phyloP scores from a whole-genome alignment of 2,113 vertebrate species.

The Pollimyrus isidori region DNA sequence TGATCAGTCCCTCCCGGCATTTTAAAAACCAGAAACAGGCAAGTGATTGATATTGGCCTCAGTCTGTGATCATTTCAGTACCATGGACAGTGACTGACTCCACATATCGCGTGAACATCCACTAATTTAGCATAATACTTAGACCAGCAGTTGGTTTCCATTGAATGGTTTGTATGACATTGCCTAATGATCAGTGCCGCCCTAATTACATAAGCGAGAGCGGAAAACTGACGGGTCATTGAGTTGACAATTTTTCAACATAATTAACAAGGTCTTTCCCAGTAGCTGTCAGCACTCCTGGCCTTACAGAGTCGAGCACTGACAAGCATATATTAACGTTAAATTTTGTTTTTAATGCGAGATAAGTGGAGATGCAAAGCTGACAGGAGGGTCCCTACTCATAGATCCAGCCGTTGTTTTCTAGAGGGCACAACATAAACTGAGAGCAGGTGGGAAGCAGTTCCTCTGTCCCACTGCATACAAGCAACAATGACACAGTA shows the following conservation, averaged over 20 bases:
- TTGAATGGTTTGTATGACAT: not conserved
- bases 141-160: not conserved
- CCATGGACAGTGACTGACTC: not conserved
- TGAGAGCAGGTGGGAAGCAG: not conserved
- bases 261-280: not conserved
- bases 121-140: not conserved
- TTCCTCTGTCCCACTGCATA: not conserved
- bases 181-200: not conserved
- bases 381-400: conserved; percentile 31
- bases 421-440: not conserved
- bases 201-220: not conserved
- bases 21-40: not conserved
- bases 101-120: not conserved
- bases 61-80: not conserved
- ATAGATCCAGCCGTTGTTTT: conserved; percentile 35
- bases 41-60: not conserved
- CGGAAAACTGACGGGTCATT: not conserved
- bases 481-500: not conserved
- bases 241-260: not conserved
- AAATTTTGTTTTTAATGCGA: conserved; percentile 45
- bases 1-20: not conserved
- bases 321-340: not conserved
- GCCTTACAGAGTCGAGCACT: not conserved
- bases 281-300: not conserved
- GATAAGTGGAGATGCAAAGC: conserved; percentile 54